These are phyloP conservation scores for Menidia menidia DNA, from an alignment of 2,797 vertebrate genomes.

Conservation along the genomic window DNA sequence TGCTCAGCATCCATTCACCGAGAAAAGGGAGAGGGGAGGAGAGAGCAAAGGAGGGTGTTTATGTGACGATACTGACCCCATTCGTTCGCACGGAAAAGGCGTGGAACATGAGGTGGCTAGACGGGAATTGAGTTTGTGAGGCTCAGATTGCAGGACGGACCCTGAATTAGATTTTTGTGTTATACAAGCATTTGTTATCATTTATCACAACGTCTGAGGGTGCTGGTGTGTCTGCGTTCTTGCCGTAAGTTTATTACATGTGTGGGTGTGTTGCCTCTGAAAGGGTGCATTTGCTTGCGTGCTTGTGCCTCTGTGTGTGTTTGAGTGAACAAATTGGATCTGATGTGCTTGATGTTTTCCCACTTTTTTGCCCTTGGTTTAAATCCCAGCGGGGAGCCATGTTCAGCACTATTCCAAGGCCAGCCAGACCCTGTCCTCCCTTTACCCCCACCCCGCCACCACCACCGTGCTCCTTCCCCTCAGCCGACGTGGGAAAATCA, in stretches of 20 bases:
- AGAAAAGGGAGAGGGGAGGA: slow-evolving; percentile 28
- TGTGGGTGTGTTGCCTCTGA: slow-evolving; percentile 37
- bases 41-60: slow-evolving; percentile 71
- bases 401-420: slow-evolving; percentile 39
- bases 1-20: slow-evolving; percentile 77
- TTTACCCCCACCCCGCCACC: slow-evolving; percentile 3
- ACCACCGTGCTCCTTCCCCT: slow-evolving; percentile 10
- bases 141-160: slow-evolving; percentile 69
- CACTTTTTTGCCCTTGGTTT: slow-evolving; percentile 46
- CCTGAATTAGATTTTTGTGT: slow-evolving; percentile 72
- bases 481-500: slow-evolving; percentile 42
- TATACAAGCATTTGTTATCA: slow-evolving; percentile 69
- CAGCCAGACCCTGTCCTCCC: slow-evolving; percentile 24
- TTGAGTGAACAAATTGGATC: slow-evolving; percentile 38
- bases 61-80: slow-evolving; percentile 84
- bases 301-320: slow-evolving; percentile 23
- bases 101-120: slow-evolving; percentile 49
- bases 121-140: slow-evolving; percentile 66
- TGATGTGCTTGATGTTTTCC: slow-evolving; percentile 48
- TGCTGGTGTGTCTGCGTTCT: slow-evolving; percentile 55
- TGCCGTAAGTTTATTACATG: slow-evolving; percentile 39
- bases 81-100: slow-evolving; percentile 76
- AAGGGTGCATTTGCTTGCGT: slow-evolving; percentile 8
- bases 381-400: slow-evolving; percentile 45
- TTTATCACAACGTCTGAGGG: slow-evolving; percentile 47